phyloP scores from a whole-genome alignment of 2,888 invertebrate genomes.

The Xestia sexstrigata region DNA sequence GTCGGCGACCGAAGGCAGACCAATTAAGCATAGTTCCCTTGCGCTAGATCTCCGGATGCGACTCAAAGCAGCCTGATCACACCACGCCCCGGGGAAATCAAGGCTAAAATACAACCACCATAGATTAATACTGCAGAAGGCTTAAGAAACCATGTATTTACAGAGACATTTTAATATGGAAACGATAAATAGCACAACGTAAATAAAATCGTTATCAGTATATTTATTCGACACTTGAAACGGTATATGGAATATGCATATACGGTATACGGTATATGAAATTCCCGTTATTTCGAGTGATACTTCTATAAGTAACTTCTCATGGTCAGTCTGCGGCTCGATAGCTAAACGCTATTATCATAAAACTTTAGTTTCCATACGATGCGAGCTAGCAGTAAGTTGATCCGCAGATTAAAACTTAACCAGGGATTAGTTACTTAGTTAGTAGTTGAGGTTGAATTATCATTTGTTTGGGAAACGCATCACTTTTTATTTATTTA shows the following conservation, averaged over 20 bases:
- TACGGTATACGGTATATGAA: background rate
- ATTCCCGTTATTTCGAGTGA: background rate
- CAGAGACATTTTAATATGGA: background rate
- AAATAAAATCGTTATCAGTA: background rate
- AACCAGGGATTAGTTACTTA: background rate
- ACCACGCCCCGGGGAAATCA: conserved; percentile 55
- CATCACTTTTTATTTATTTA: too few species aligned
- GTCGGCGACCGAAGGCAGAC: background rate
- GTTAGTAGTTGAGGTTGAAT: background rate
- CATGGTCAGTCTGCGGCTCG: background rate
- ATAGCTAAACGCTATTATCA: conserved; percentile 22
- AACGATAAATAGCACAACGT: background rate
- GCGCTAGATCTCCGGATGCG: conserved; percentile 20
- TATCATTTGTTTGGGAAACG: background rate
- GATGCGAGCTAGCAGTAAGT: conserved; percentile 8
- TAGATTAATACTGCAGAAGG: conserved; percentile 21
- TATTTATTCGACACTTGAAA: too few species aligned
- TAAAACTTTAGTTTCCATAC: conserved; percentile 15
- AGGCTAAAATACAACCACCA: conserved; percentile 15
- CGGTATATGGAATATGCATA: too few species aligned
- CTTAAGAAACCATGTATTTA: background rate
- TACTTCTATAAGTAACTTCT: background rate
- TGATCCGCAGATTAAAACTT: conserved; percentile 12
- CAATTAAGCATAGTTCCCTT: conserved; percentile 41
- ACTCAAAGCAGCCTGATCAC: conserved; percentile 27